Evolutionary conservation across 1,140 invertebrate species (phyloP).

Genomic region (Aphelinus certus): DNA sequence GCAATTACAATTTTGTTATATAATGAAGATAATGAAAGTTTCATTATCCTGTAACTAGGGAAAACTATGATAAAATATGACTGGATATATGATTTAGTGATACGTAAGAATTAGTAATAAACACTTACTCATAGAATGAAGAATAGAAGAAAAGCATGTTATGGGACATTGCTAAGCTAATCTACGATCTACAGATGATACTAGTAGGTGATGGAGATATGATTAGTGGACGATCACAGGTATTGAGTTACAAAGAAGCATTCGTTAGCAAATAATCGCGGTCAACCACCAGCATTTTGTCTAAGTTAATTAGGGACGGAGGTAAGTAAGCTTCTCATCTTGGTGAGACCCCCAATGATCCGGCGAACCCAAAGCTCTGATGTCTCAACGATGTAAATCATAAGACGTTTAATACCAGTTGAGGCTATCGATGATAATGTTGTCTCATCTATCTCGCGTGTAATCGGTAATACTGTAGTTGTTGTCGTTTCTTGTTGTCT

Average conservation of each 20-base stretch:
- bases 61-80: too few species aligned
- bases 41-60: too few species aligned
- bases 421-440: slow-evolving; percentile 36
- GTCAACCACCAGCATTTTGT: slow-evolving; percentile 33
- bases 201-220: slow-evolving; percentile 18
- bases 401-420: slow-evolving; percentile 58
- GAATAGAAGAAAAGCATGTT: slow-evolving; percentile 32
- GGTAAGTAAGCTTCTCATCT: slow-evolving; percentile 49
- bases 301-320: slow-evolving; percentile 45
- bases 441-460: slow-evolving; percentile 44
- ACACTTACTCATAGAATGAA: background rate
- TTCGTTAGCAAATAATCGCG: slow-evolving; percentile 24
- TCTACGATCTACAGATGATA: slow-evolving; percentile 6
- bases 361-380: slow-evolving; percentile 51
- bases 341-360: slow-evolving; percentile 51
- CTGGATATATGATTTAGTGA: too few species aligned
- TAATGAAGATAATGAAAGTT: too few species aligned
- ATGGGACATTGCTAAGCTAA: background rate
- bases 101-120: too few species aligned
- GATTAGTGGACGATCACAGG: slow-evolving; percentile 38
- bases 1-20: too few species aligned
- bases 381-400: slow-evolving; percentile 53
- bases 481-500: slow-evolving; percentile 55
- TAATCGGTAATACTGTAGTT: slow-evolving; percentile 40
- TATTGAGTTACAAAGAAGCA: slow-evolving; percentile 23